Percentiles rank a stretch among this genome's conserved stretches.
phyloP scores from a whole-genome alignment of 2,888 invertebrate genomes.

The Drosophila testacea region DNA sequence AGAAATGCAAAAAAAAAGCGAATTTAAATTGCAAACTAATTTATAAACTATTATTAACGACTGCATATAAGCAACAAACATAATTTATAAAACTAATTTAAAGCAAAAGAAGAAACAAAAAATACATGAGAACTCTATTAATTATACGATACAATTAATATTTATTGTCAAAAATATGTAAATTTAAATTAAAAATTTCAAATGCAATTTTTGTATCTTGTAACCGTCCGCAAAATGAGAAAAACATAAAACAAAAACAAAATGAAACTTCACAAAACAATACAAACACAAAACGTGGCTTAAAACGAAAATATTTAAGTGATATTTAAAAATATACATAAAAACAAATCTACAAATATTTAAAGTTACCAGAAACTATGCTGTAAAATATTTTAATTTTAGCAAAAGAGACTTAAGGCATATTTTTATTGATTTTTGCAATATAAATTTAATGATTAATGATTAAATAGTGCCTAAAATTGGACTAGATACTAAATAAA shows the following conservation, averaged over 20 bases:
- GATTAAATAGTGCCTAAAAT: slow-evolving; percentile 53
- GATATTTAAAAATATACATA: slow-evolving; percentile 66
- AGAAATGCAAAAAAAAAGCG: slow-evolving; percentile 41
- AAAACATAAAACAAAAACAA: background rate
- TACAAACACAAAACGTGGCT: slow-evolving; percentile 59
- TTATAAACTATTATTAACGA: slow-evolving; percentile 58
- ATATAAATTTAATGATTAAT: slow-evolving; percentile 52
- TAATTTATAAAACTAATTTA: slow-evolving; percentile 55
- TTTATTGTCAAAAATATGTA: slow-evolving; percentile 65
- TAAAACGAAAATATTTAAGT: slow-evolving; percentile 69
- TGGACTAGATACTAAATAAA: slow-evolving; percentile 61
- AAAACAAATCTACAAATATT: slow-evolving; percentile 24
- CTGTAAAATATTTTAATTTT: slow-evolving; percentile 73
- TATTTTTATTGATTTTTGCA: slow-evolving; percentile 74
- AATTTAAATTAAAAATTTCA: slow-evolving; percentile 49
- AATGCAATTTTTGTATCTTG: slow-evolving; percentile 43
- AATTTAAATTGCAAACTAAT: slow-evolving; percentile 69
- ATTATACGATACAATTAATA: slow-evolving; percentile 49
- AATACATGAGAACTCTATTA: slow-evolving; percentile 47
- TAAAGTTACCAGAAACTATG: slow-evolving; percentile 46
- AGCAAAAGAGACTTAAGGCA: slow-evolving; percentile 68
- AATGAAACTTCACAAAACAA: slow-evolving; percentile 25
- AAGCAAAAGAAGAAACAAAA: slow-evolving; percentile 55
- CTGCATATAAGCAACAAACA: slow-evolving; percentile 42
- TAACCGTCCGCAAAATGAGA: slow-evolving; percentile 65